Conservation (phyloP, 1,140 invertebrate species). For the Latrodectus geometricus region DNA sequence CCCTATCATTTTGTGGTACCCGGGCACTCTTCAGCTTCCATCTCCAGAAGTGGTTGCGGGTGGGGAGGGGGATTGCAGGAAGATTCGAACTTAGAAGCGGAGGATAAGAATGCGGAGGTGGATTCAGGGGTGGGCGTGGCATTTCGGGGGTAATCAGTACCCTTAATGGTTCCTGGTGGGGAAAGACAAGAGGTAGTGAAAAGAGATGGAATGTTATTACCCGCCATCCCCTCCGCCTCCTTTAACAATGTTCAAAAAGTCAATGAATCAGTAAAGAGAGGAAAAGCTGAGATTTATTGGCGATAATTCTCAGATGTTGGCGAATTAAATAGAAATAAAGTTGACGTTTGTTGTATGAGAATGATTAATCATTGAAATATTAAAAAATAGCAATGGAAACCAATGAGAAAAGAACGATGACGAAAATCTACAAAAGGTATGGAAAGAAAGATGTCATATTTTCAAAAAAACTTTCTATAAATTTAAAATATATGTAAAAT, state of each 20-base stretch:
- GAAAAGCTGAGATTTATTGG: slow-evolving; percentile 7
- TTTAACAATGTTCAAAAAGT: background rate
- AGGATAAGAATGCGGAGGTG: slow-evolving; percentile 5
- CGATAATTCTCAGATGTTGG: background rate
- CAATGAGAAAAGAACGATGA: too few relatives aligned
- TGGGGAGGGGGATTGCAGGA: background rate
- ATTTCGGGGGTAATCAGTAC: slow-evolving; percentile 27
- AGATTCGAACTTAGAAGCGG: slow-evolving; percentile 9
- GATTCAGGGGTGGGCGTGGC: slow-evolving; percentile 14
- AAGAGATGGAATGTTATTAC: slow-evolving; percentile 41
- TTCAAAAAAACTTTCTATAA: too few relatives aligned
- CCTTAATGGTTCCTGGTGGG: slow-evolving; percentile 14
- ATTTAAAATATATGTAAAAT: too few relatives aligned
- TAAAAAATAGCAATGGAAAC: background rate
- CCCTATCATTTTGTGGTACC: background rate
- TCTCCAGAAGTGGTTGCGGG: too few relatives aligned
- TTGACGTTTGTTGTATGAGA: background rate
- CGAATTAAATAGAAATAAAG: too few relatives aligned
- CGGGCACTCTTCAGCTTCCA: too few relatives aligned
- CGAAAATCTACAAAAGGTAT: too few relatives aligned
- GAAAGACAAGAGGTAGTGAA: slow-evolving; percentile 12
- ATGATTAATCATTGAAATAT: background rate
- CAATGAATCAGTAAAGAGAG: slow-evolving; percentile 17
- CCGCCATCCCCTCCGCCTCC: background rate
- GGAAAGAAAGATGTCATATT: too few relatives aligned